Evolutionary conservation across 2,888 invertebrate species (phyloP).

Genomic region (Boloria selene): DNA sequence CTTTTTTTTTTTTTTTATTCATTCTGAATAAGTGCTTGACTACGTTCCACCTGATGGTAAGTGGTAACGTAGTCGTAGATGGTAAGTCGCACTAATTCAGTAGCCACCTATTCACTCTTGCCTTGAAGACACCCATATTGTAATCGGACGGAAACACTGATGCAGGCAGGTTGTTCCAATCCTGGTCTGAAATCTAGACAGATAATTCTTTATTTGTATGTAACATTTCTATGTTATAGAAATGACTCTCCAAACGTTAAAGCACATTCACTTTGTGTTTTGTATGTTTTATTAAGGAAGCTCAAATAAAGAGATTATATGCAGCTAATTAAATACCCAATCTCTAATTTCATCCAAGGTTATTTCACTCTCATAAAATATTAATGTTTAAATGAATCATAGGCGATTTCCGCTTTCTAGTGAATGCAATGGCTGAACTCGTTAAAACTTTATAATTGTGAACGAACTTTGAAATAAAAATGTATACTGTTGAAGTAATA

Average conservation of each 20-base stretch:
- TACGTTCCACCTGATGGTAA: too few species aligned
- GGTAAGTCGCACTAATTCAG: too few species aligned
- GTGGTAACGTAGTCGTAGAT: too few species aligned
- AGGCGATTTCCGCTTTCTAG: constrained; percentile 31
- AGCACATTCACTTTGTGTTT: constrained; percentile 8
- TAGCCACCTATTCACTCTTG: too few species aligned
- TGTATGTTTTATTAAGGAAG: constrained; percentile 13
- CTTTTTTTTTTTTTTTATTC: too few species aligned
- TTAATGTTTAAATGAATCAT: constrained; percentile 31
- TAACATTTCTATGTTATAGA: not conserved
- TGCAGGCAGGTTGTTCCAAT: too few species aligned
- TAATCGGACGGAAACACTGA: too few species aligned
- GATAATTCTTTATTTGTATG: not conserved
- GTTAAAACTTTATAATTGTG: constrained; percentile 22
- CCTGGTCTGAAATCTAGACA: too few species aligned
- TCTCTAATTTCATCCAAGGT: constrained; percentile 26
- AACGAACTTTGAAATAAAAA: constrained; percentile 12
- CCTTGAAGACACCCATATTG: too few species aligned
- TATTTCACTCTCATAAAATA: constrained; percentile 25
- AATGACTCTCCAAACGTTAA: not conserved
- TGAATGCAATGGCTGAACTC: constrained; percentile 22
- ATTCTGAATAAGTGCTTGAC: too few species aligned
- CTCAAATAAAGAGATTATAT: constrained; percentile 10
- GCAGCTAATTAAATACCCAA: constrained; percentile 15
- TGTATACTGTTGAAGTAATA: too few species aligned